Evolutionary conservation across 2,888 invertebrate species (phyloP).

Genomic region (Allolobophora icterica): DNA sequence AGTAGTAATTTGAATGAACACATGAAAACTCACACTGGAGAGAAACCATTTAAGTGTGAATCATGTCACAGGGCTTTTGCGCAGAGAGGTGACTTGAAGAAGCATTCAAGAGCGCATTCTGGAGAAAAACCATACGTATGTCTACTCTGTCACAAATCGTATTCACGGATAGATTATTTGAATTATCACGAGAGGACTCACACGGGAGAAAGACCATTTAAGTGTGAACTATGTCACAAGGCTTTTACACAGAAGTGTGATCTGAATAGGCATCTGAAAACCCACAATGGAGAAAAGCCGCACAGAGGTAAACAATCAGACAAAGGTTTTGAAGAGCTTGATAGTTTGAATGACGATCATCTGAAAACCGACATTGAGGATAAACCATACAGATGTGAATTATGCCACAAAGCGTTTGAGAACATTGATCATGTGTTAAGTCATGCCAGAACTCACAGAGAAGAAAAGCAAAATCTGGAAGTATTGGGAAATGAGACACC

Average conservation of each 20-base stretch:
- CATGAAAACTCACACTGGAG: conserved; percentile 2
- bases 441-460: background rate
- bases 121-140: conserved; percentile 5
- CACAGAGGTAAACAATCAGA: background rate
- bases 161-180: background rate
- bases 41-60: background rate
- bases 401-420: background rate
- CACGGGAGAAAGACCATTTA: background rate
- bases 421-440: background rate
- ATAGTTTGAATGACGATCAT: background rate
- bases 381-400: background rate
- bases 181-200: background rate
- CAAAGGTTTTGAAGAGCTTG: background rate
- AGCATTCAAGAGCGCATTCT: background rate
- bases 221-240: conserved; percentile 11
- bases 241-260: conserved; percentile 17
- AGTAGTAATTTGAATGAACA: conserved; percentile 17
- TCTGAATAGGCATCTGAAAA: conserved; percentile 17
- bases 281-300: background rate
- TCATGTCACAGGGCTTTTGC: background rate
- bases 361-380: background rate
- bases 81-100: background rate
- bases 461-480: background rate
- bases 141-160: background rate
- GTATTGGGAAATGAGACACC: background rate